phyloP scores from a whole-genome alignment of 2,888 invertebrate genomes.

The Mycalesis mineus region DNA sequence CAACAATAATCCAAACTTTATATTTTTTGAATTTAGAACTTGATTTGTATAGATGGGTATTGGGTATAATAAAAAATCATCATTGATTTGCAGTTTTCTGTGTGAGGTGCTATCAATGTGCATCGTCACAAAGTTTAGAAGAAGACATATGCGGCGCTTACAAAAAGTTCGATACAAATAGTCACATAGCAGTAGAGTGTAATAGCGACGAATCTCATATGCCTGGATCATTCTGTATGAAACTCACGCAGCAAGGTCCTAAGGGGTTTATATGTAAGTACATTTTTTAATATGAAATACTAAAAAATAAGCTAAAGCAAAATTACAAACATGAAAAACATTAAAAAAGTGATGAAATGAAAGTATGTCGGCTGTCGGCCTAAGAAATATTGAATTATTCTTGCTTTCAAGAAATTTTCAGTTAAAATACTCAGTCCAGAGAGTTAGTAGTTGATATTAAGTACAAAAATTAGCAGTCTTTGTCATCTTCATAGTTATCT shows the following conservation, averaged over 20 bases:
- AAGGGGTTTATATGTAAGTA: constrained; percentile 95
- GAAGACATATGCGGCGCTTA: constrained; percentile 96
- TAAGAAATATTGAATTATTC: too few species aligned
- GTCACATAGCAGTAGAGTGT: constrained; percentile 95
- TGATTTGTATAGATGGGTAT: neutral
- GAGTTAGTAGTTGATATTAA: too few species aligned
- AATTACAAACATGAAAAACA: too few species aligned
- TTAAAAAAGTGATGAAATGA: too few species aligned
- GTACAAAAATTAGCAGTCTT: too few species aligned
- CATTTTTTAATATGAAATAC: too few species aligned
- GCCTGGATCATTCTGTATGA: constrained; percentile 98
- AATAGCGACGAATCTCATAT: constrained; percentile 95
- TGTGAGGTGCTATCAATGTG: constrained; percentile 96
- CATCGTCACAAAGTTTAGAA: constrained; percentile 87
- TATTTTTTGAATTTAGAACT: neutral
- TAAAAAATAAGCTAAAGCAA: too few species aligned
- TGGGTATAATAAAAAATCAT: neutral
- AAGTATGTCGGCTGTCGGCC: too few species aligned
- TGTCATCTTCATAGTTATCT: too few species aligned
- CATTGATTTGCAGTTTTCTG: constrained; percentile 78
- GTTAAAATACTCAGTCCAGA: too few species aligned
- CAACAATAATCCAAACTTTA: neutral
- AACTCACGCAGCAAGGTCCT: constrained; percentile 95
- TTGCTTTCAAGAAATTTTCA: too few species aligned
- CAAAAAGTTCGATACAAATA: constrained; percentile 87